phyloP scores from a whole-genome alignment of 2,888 invertebrate genomes.

The Epinotia demarniana region DNA sequence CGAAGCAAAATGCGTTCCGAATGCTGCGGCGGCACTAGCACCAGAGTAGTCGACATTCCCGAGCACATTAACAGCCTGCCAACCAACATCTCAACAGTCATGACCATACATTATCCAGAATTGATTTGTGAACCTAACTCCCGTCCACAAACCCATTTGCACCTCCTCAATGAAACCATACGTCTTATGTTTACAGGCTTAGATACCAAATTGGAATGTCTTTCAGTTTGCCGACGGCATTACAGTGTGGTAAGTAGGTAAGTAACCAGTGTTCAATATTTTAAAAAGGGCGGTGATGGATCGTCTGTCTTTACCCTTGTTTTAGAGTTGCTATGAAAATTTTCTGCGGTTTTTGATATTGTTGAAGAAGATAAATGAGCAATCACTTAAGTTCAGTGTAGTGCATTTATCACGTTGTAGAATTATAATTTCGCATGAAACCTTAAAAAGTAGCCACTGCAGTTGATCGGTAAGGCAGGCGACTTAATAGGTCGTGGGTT shows the following conservation, averaged over 20 bases:
- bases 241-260: slow-evolving; percentile 13
- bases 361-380: slow-evolving; percentile 16
- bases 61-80: too few relatives aligned
- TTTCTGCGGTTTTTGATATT: slow-evolving; percentile 6
- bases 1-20: too few relatives aligned
- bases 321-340: slow-evolving; percentile 11
- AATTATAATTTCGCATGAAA: too few relatives aligned
- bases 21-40: too few relatives aligned
- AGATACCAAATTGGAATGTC: slow-evolving; percentile 1
- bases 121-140: slow-evolving; percentile 30
- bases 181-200: background rate
- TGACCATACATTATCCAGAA: slow-evolving; percentile 16
- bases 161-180: background rate
- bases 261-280: slow-evolving; percentile 34
- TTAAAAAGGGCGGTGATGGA: slow-evolving; percentile 36
- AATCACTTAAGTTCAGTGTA: slow-evolving; percentile 4
- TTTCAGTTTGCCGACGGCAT: slow-evolving; percentile 1
- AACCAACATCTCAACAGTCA: background rate
- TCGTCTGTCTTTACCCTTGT: background rate
- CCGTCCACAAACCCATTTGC: background rate
- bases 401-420: too few relatives aligned
- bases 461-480: too few relatives aligned
- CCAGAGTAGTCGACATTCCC: too few relatives aligned
- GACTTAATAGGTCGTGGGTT: too few relatives aligned
- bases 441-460: too few relatives aligned